These are phyloP conservation scores for Limanda limanda DNA, from an alignment of 2,113 vertebrate genomes.

Conservation along the genomic window DNA sequence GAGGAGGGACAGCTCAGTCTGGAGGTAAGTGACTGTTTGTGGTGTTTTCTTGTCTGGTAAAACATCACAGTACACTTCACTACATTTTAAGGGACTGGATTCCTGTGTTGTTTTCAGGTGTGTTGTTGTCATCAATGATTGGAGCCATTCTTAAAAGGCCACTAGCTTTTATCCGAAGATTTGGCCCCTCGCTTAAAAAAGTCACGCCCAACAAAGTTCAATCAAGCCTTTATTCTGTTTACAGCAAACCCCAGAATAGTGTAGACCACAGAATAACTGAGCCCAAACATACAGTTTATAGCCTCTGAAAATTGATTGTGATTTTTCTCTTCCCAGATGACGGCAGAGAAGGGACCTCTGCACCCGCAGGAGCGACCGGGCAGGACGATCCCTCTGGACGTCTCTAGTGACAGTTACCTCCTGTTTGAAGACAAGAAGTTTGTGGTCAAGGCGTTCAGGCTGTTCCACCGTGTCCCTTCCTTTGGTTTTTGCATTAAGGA, in stretches of 20 bases:
- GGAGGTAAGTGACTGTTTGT: conserved; percentile 5
- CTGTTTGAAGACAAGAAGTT: conserved; percentile 87
- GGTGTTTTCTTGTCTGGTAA: too few relatives aligned
- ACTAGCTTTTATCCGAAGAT: too few relatives aligned
- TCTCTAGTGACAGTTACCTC: conserved; percentile 78
- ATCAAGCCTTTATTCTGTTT: too few relatives aligned
- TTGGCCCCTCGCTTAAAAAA: too few relatives aligned
- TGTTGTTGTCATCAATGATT: too few relatives aligned
- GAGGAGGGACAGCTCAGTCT: conserved; percentile 81
- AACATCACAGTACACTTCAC: too few relatives aligned
- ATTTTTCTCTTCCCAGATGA: conserved; percentile 47
- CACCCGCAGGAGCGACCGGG: conserved; percentile 83
- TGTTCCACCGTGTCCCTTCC: conserved; percentile 92
- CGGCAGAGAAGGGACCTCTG: conserved; percentile 22
- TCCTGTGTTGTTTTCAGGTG: too few relatives aligned
- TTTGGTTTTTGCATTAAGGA: conserved; percentile 93
- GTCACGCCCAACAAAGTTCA: too few relatives aligned
- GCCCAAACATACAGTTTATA: background rate
- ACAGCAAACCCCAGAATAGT: background rate
- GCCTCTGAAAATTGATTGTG: too few relatives aligned
- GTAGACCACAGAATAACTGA: background rate
- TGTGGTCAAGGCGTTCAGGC: conserved; percentile 87
- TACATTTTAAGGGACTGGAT: too few relatives aligned
- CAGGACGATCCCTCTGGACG: conserved; percentile 78
- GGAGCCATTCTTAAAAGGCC: too few relatives aligned